Evolutionary conservation across 2,888 invertebrate species (phyloP).

Genomic region (Idaea biselata): DNA sequence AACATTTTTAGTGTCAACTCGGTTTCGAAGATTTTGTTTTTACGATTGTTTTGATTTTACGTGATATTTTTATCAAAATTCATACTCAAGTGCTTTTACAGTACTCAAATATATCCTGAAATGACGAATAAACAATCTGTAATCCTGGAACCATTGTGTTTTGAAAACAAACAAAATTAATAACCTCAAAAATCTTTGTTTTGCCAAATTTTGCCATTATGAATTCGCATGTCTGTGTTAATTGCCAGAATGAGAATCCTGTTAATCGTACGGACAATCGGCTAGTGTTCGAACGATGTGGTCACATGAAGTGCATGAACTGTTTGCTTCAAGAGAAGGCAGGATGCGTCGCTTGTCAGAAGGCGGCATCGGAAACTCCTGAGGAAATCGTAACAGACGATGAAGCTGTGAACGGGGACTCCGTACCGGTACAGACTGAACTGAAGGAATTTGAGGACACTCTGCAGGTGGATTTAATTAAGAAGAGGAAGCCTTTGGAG

Average conservation of each 20-base stretch:
- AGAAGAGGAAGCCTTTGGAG: constrained; percentile 57
- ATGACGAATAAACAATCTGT: not conserved
- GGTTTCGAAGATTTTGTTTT: not conserved
- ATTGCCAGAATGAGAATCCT: constrained; percentile 79
- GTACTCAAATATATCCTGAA: not conserved
- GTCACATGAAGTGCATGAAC: constrained; percentile 87
- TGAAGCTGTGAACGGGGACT: constrained; percentile 26
- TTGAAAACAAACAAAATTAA: constrained; percentile 13
- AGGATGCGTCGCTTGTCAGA: constrained; percentile 81
- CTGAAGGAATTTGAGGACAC: constrained; percentile 24
- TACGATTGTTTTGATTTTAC: not conserved
- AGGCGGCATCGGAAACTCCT: constrained; percentile 23
- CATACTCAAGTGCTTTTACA: not conserved
- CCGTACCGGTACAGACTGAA: constrained; percentile 29
- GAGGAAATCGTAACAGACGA: constrained; percentile 24
- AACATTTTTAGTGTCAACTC: not conserved
- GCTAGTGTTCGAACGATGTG: constrained; percentile 86
- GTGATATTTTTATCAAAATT: not conserved
- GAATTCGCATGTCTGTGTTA: constrained; percentile 79
- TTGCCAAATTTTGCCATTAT: constrained; percentile 46
- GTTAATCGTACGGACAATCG: constrained; percentile 81
- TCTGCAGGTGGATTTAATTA: constrained; percentile 39
- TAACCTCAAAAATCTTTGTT: constrained; percentile 41
- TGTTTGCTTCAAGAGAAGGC: constrained; percentile 85
- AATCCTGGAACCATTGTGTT: not conserved